Conservation (phyloP, 1,140 invertebrate species). For the Leguminivora glycinivorella region DNA sequence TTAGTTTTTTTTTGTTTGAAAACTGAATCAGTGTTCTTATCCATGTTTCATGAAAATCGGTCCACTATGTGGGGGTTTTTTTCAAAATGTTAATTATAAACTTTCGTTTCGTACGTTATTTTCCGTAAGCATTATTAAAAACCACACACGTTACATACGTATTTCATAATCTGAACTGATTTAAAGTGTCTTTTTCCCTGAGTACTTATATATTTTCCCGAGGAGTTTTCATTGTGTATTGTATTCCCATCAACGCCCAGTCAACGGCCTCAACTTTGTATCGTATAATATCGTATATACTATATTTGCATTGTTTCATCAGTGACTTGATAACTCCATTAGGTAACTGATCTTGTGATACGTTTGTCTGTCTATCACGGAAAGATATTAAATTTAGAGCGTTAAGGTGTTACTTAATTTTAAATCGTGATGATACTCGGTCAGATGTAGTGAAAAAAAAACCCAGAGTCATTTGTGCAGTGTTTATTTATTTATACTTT, state of each 20-base stretch:
- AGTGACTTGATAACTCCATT: neutral
- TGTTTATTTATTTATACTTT: no score
- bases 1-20: no score
- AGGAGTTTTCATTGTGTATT: constrained; percentile 8
- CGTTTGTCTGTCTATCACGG: neutral
- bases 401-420: neutral
- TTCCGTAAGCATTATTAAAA: no score
- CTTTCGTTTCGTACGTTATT: no score
- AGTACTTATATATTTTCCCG: neutral
- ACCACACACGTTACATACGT: neutral
- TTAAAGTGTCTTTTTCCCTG: neutral
- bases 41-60: no score
- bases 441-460: no score
- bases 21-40: no score
- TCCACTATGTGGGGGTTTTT: no score
- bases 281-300: neutral
- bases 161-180: neutral
- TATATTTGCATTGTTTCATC: constrained; percentile 6
- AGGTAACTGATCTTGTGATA: constrained; percentile 8
- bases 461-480: no score
- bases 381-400: neutral
- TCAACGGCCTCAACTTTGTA: neutral
- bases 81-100: no score
- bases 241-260: neutral
- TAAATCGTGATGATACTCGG: no score